Conservation (phyloP, 2,797 vertebrate genomes). For the Acropternis orthonyx region DNA sequence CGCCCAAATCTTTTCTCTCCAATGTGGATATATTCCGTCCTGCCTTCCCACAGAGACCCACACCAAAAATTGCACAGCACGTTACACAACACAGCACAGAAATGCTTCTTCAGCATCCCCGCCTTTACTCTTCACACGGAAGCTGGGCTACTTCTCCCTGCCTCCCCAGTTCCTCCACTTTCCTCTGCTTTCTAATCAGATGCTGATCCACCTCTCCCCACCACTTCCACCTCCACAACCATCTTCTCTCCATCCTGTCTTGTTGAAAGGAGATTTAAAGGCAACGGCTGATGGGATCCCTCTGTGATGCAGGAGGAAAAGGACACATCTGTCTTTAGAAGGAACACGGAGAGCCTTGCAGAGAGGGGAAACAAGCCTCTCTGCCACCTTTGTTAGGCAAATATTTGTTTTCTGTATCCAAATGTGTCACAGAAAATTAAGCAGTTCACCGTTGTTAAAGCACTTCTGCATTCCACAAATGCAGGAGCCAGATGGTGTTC, state of each 20-base stretch:
- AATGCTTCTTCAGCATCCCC: constrained; percentile 29
- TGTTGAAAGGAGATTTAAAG: constrained; percentile 5
- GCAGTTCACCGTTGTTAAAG: constrained; percentile 66
- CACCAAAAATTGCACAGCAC: constrained; percentile 7
- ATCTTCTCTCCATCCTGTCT: not conserved
- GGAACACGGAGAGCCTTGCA: not conserved
- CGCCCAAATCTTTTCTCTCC: constrained; percentile 26
- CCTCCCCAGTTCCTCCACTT: not conserved
- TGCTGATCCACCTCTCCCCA: constrained; percentile 21
- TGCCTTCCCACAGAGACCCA: constrained; percentile 42
- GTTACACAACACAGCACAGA: constrained; percentile 41
- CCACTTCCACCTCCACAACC: constrained; percentile 6
- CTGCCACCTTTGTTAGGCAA: not conserved
- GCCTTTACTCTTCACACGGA: not conserved
- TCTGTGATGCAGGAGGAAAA: constrained; percentile 7
- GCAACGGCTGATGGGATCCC: not conserved
- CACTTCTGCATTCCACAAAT: constrained; percentile 38
- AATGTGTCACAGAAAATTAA: constrained; percentile 61
- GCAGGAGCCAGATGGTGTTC: constrained; percentile 65
- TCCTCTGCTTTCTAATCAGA: not conserved
- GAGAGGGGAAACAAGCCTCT: not conserved
- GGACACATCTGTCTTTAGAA: not conserved
- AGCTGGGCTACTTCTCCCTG: not conserved
- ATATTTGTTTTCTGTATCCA: constrained; percentile 53
- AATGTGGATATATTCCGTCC: not conserved